Evolutionary conservation across 2,797 vertebrate species (phyloP).

Genomic region (Poecilia velifera): DNA sequence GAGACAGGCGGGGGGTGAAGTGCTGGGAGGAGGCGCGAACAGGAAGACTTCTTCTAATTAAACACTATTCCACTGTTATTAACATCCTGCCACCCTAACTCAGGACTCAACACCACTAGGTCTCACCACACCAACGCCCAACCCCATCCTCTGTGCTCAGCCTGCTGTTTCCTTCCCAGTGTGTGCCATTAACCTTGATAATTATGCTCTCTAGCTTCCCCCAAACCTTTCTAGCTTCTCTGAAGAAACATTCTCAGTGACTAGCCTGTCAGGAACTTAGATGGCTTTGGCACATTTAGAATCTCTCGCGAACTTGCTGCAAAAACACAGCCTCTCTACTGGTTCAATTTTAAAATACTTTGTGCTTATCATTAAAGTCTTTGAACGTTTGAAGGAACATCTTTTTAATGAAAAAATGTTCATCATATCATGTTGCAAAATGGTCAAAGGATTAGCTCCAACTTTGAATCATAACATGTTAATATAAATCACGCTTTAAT

Average conservation of each 20-base stretch:
- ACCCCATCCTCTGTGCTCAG: constrained; percentile 62
- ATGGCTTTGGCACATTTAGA: constrained; percentile 37
- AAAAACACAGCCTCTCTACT: constrained; percentile 9
- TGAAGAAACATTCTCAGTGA: constrained; percentile 32
- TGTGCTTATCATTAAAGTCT: constrained; percentile 13
- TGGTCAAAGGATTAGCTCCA: background rate
- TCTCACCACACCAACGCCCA: constrained; percentile 79
- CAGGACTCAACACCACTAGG: constrained; percentile 88
- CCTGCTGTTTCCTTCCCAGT: constrained; percentile 44
- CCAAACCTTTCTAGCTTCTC: constrained; percentile 35
- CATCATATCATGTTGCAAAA: background rate
- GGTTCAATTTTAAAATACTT: background rate
- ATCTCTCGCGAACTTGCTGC: constrained; percentile 16
- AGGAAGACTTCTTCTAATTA: constrained; percentile 96
- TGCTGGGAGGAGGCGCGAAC: constrained; percentile 88
- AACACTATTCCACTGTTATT: constrained; percentile 99
- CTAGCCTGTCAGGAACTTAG: constrained; percentile 46
- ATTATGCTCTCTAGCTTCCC: constrained; percentile 67
- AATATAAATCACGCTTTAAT: background rate
- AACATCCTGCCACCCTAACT: constrained; percentile 93
- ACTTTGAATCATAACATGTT: background rate
- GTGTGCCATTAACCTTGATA: constrained; percentile 77
- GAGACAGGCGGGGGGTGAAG: constrained; percentile 84
- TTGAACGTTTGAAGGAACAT: background rate
- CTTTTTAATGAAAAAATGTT: background rate